A percentile compares a stretch with the other conserved stretches of the same genome.
phyloP scores from a whole-genome alignment of 2,113 vertebrate genomes.

The Tetraodon nigroviridis region DNA sequence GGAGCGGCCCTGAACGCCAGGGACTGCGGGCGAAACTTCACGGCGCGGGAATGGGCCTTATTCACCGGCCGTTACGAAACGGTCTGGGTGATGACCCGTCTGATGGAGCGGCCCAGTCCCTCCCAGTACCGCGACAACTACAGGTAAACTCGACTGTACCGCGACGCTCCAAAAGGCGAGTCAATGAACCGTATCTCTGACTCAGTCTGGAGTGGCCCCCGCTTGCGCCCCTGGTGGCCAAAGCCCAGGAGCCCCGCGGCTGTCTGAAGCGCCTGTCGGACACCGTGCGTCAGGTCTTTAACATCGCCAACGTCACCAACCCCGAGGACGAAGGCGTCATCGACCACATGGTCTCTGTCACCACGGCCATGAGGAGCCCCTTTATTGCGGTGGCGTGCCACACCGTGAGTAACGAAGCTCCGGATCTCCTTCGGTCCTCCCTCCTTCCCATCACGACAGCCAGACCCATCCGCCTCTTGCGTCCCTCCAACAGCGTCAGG shows the following conservation, averaged over 20 bases:
- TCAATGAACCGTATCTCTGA: not conserved
- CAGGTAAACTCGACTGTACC: constrained; percentile 44
- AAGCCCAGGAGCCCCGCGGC: constrained; percentile 78
- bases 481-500: too few relatives aligned
- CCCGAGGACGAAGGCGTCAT: constrained; percentile 84
- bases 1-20: constrained; percentile 83
- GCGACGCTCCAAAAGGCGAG: not conserved
- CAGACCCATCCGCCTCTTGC: not conserved
- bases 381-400: constrained; percentile 81
- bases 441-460: not conserved
- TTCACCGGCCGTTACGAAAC: constrained; percentile 88
- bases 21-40: constrained; percentile 83
- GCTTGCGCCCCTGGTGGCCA: constrained; percentile 74
- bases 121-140: constrained; percentile 81
- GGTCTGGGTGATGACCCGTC: constrained; percentile 79
- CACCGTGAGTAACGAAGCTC: constrained; percentile 75
- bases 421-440: too few relatives aligned
- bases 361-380: constrained; percentile 84
- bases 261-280: constrained; percentile 82
- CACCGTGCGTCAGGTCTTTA: constrained; percentile 72
- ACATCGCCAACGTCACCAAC: constrained; percentile 73
- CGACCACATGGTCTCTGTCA: constrained; percentile 90
- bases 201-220: constrained; percentile 82
- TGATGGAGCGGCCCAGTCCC: constrained; percentile 82
- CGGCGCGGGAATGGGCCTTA: constrained; percentile 88